Base-by-base conservation (phyloP, 2,113 vertebrate species). In the Henicopernis longicauda region DNA sequence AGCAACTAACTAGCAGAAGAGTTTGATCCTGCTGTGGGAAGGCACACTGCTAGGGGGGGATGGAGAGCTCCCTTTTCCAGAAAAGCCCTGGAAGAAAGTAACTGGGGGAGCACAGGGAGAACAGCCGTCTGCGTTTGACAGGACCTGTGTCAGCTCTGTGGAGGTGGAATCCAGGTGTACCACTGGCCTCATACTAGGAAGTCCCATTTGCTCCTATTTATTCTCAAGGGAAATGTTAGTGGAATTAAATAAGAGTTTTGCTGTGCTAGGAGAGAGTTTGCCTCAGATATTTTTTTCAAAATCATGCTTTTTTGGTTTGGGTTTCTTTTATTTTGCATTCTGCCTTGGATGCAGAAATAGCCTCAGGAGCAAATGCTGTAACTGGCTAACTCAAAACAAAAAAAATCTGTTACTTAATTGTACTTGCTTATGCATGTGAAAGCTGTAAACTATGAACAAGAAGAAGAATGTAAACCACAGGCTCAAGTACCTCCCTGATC, bases 131-230 rank as follows among this genome's bases (percentile, higher is more conserved):
- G 50, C 2, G 3, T 70, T 76, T 42, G 52, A 32, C 77, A 52
- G 65, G 65, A 44, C 29, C 74, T 42, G 49, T 9, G 15, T 42
- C 7, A 11, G 34, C 47, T 84, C 7, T 50, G 40, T 0, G 0
- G 7, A 6, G 20, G 31, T n/a, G 7, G 10, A 59, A 38, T 49
- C 34, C 27, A 16, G 38, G 16, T 0, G 0, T n/a, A 20, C 65
- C 22, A 7, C 25, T 71, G 42, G 58, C 36, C 14, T 38, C 25
- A 40, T 34, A 6, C 47, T 59, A 29, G 29, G 34, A 44, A 92
- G 38, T 45, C 31, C 31, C 6, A 0, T 38, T 70, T 70, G 40
- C 32, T 95, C 36, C 74, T 58, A 1, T 74, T 82, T 77, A 42
- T 25, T 14, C 47, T 45, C 0, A 2, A 59, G 79, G 69, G 25